Conservation (phyloP, 2,113 vertebrate genomes). For the Arothron firmamentum region DNA sequence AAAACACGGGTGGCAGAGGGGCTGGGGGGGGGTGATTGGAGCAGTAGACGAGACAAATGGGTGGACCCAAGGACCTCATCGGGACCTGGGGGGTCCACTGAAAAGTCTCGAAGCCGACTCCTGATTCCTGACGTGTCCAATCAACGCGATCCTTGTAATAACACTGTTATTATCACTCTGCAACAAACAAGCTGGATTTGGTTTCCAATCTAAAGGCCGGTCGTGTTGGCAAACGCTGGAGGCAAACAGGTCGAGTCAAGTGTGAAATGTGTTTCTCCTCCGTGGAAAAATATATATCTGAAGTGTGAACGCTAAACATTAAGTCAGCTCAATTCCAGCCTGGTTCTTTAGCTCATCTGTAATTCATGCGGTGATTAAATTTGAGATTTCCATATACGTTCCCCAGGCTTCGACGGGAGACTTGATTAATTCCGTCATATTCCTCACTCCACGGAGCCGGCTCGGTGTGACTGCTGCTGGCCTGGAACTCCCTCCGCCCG, state of each 20-base stretch:
- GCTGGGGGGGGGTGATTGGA: slow-evolving; percentile 63
- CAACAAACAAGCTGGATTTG: slow-evolving; percentile 21
- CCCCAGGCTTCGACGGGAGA: slow-evolving; percentile 58
- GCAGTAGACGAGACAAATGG: slow-evolving; percentile 57
- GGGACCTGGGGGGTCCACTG: slow-evolving; percentile 45
- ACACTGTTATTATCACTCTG: slow-evolving; percentile 26
- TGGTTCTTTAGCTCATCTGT: slow-evolving; percentile 60
- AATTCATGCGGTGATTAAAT: slow-evolving; percentile 67
- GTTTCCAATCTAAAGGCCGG: too few relatives aligned
- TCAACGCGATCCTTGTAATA: slow-evolving; percentile 25
- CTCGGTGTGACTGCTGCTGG: slow-evolving; percentile 33
- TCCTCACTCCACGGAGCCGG: slow-evolving; percentile 39
- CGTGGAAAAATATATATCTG: slow-evolving; percentile 15
- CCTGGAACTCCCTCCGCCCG: slow-evolving; percentile 33
- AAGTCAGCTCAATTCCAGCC: slow-evolving; percentile 35
- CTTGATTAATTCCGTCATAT: slow-evolving; percentile 55
- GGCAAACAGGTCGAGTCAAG: slow-evolving; percentile 29
- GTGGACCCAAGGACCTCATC: slow-evolving; percentile 50
- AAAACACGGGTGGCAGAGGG: slow-evolving; percentile 68
- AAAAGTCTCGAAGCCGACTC: slow-evolving; percentile 50
- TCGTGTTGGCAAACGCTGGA: slow-evolving; percentile 7
- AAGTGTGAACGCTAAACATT: slow-evolving; percentile 40
- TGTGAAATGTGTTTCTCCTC: slow-evolving; percentile 36
- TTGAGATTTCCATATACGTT: slow-evolving; percentile 60
- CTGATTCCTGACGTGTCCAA: slow-evolving; percentile 23